A percentile compares a stretch with the other conserved stretches of the same genome.
Evolutionary conservation across 2,888 invertebrate species (phyloP).

Genomic region (Drosophila fungiperda): DNA sequence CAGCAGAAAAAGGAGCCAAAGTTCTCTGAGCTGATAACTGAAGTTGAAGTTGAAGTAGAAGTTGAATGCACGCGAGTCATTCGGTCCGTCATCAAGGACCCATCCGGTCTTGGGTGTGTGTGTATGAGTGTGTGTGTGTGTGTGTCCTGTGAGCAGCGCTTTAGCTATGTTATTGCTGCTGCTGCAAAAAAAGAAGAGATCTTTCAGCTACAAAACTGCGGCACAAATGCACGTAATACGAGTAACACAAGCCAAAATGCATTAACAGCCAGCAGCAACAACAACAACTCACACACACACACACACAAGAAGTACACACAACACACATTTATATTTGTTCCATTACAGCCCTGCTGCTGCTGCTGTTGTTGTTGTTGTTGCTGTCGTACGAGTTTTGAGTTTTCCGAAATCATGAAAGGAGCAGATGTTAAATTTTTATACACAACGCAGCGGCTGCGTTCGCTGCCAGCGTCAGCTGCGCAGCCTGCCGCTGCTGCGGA

Average conservation of each 20-base stretch:
- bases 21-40: conserved; percentile 43
- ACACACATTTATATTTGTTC: conserved; percentile 65
- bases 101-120: conserved; percentile 36
- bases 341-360: conserved; percentile 70
- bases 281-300: conserved; percentile 25
- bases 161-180: conserved; percentile 14
- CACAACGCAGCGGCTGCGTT: conserved; percentile 66
- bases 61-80: conserved; percentile 74
- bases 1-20: conserved; percentile 34
- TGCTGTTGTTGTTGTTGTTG: conserved; percentile 47
- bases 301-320: conserved; percentile 22
- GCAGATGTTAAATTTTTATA: conserved; percentile 84
- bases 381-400: conserved; percentile 81
- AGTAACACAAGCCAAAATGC: conserved; percentile 80
- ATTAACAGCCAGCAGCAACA: conserved; percentile 66
- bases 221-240: conserved; percentile 80
- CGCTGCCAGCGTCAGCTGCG: conserved; percentile 39
- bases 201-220: conserved; percentile 55
- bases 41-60: conserved; percentile 74
- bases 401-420: conserved; percentile 85
- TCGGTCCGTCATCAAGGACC: conserved; percentile 60
- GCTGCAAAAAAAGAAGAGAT: conserved; percentile 37
- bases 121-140: conserved; percentile 6
- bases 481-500: conserved; percentile 32
- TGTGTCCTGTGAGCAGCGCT: conserved; percentile 43